These are phyloP conservation scores for Perithous albicinctus DNA, from an alignment of 2,888 invertebrate species.

Conservation along the genomic window DNA sequence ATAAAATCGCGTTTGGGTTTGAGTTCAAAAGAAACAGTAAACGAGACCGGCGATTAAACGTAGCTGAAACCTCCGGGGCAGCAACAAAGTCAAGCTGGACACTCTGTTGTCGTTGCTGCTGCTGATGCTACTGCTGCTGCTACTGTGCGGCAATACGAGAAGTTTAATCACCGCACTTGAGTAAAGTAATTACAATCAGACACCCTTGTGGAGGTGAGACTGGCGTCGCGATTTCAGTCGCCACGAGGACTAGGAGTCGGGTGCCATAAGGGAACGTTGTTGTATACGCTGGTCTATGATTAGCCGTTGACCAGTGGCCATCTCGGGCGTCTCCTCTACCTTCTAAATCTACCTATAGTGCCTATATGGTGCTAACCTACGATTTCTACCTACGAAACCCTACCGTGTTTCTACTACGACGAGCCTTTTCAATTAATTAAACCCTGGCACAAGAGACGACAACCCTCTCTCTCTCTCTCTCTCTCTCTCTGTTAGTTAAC, in stretches of 20 bases:
- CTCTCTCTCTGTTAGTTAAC: conserved; percentile 81
- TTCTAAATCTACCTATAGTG: conserved; percentile 16
- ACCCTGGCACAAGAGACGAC: conserved; percentile 55
- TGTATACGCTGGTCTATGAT: conserved; percentile 83
- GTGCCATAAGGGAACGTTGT: conserved; percentile 78
- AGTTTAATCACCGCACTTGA: conserved; percentile 84
- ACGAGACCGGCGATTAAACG: conserved; percentile 76
- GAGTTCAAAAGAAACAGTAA: conserved; percentile 71
- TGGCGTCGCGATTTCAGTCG: conserved; percentile 58
- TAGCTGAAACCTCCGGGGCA: conserved; percentile 30
- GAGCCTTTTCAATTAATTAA: conserved; percentile 83
- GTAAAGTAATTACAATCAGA: conserved; percentile 85
- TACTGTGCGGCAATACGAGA: conserved; percentile 82
- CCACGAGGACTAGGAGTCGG: conserved; percentile 75
- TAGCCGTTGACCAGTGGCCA: conserved; percentile 81
- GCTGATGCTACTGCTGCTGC: too few relatives aligned
- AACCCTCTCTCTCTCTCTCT: too few relatives aligned
- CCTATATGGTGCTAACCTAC: too few relatives aligned
- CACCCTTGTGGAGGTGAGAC: conserved; percentile 79
- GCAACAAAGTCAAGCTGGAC: conserved; percentile 59
- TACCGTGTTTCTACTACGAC: conserved; percentile 70
- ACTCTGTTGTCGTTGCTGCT: conserved; percentile 63
- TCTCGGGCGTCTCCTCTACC: conserved; percentile 57
- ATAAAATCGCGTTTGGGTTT: conserved; percentile 45
- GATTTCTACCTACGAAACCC: conserved; percentile 54